Conservation (phyloP, 1,140 invertebrate genomes). For the Eumaeus atala region DNA sequence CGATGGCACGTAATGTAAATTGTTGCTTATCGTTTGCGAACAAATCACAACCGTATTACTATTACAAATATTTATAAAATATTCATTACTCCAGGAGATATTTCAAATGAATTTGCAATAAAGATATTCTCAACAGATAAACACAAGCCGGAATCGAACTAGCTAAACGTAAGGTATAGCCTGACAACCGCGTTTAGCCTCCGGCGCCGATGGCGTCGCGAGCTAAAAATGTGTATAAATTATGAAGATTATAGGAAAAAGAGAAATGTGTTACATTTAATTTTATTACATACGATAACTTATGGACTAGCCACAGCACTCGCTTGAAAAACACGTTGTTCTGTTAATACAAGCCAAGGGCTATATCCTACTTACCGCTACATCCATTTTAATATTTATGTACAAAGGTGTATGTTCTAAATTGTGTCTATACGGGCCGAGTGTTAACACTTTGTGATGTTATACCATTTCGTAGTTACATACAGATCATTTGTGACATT, state of each 20-base stretch:
- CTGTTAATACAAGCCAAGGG: neutral
- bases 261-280: constrained; percentile 74
- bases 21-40: no score
- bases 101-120: constrained; percentile 14
- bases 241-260: constrained; percentile 73
- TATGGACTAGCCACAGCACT: constrained; percentile 65
- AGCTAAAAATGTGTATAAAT: constrained; percentile 72
- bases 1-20: no score
- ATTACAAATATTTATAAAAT: constrained; percentile 8
- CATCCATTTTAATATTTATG: constrained; percentile 19
- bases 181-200: neutral
- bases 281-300: constrained; percentile 74
- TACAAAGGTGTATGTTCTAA: constrained; percentile 12
- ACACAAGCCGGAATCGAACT: constrained; percentile 17
- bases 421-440: constrained; percentile 13
- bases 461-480: constrained; percentile 54
- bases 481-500: constrained; percentile 74
- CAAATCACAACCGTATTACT: neutral
- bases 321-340: constrained; percentile 64
- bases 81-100: constrained; percentile 2
- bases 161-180: constrained; percentile 12
- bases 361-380: neutral
- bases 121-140: constrained; percentile 18
- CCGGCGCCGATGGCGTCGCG: constrained; percentile 45
- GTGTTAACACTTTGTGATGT: constrained; percentile 31